Conservation (phyloP, 1,140 invertebrate species). For the Penaeus chinensis region DNA sequence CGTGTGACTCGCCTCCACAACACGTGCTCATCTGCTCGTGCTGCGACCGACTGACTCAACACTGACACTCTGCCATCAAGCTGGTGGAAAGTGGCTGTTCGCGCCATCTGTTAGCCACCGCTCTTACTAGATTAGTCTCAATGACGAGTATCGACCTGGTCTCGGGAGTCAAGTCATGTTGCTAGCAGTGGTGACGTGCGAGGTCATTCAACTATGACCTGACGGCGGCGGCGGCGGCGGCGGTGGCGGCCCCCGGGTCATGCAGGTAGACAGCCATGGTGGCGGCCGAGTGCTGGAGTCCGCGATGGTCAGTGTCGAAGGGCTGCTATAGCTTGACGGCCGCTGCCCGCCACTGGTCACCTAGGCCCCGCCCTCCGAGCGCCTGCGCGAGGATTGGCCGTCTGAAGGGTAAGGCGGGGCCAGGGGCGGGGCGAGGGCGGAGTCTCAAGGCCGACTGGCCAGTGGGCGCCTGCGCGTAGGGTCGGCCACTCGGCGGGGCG, state of each 20-base stretch:
- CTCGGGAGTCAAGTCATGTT: conserved; percentile 47
- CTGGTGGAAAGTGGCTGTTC: conserved; percentile 39
- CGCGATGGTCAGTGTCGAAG: conserved; percentile 52
- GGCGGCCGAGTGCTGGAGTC: conserved; percentile 44
- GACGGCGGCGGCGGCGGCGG: conserved; percentile 26
- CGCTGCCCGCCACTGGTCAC: conserved; percentile 43
- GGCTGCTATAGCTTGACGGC: conserved; percentile 39
- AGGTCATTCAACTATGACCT: conserved; percentile 55
- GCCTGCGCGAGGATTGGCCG: conserved; percentile 38
- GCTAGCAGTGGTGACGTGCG: conserved; percentile 39
- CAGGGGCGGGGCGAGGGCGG: conserved; percentile 42
- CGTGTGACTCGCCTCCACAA: not conserved
- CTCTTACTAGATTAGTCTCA: conserved; percentile 52
- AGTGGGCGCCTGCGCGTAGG: conserved; percentile 42
- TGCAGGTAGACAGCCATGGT: conserved; percentile 47
- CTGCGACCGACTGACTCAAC: conserved; percentile 5
- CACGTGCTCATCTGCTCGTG: conserved; percentile 1
- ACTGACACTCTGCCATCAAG: conserved; percentile 20
- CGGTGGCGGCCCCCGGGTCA: conserved; percentile 26
- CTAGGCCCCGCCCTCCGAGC: conserved; percentile 36
- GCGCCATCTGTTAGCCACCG: conserved; percentile 49
- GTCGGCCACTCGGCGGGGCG: conserved; percentile 28
- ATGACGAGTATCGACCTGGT: conserved; percentile 49
- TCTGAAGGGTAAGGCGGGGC: conserved; percentile 23
- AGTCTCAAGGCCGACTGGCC: conserved; percentile 28